Percentiles rank a stretch among this genome's conserved stretches.
These are phyloP conservation scores for Cabera pusaria DNA, from an alignment of 2,888 invertebrate species.

Conservation along the genomic window DNA sequence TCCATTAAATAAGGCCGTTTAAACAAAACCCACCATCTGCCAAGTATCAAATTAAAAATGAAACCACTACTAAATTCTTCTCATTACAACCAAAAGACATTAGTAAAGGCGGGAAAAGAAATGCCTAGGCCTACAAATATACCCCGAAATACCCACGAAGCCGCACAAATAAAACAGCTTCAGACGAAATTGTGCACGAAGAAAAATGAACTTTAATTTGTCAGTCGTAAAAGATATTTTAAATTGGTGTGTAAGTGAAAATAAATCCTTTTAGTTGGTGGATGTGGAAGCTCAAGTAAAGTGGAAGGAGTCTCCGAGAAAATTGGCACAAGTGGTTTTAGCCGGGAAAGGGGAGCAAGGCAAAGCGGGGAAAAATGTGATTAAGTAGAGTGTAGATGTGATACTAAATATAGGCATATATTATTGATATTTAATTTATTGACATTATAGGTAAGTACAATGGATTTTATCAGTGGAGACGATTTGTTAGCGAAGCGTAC, in stretches of 20 bases:
- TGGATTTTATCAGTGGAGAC: too few species aligned
- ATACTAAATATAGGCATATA: too few species aligned
- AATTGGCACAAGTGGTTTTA: conserved; percentile 84
- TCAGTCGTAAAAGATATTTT: conserved; percentile 44
- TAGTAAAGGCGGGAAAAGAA: conserved; percentile 72
- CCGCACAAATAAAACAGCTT: conserved; percentile 13
- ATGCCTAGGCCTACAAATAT: conserved; percentile 71
- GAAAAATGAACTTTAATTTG: conserved; percentile 50
- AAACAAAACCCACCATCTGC: conserved; percentile 44
- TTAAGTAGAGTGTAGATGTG: conserved; percentile 24
- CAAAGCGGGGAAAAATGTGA: conserved; percentile 46
- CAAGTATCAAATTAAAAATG: conserved; percentile 65
- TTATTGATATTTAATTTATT: too few species aligned
- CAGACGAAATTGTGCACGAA: conserved; percentile 19
- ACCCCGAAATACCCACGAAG: conserved; percentile 48
- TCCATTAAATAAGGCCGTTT: conserved; percentile 20
- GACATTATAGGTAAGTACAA: too few species aligned
- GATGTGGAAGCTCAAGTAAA: conserved; percentile 72
- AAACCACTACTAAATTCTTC: conserved; percentile 67
- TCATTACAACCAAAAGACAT: conserved; percentile 76
- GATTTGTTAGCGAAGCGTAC: too few species aligned
- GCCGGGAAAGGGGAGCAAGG: conserved; percentile 60
- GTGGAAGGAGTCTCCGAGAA: conserved; percentile 79
- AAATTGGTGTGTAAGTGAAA: conserved; percentile 42
- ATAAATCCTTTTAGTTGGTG: conserved; percentile 54